Percentiles rank a stretch among this genome's conserved stretches.
Evolutionary conservation across 1,140 invertebrate genomes (phyloP).

Genomic region (Drosophila arawakana): DNA sequence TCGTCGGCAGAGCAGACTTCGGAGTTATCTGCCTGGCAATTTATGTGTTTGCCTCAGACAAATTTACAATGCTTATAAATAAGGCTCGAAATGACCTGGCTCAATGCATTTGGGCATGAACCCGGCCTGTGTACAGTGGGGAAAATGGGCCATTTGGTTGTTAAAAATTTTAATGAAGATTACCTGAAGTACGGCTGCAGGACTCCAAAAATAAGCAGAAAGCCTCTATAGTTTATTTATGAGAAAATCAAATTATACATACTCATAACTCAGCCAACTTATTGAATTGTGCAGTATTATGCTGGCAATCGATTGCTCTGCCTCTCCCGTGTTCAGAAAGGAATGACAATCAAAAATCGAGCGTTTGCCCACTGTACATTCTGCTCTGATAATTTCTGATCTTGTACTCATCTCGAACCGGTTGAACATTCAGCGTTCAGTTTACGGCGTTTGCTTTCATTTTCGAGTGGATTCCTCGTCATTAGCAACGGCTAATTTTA

Average conservation of each 20-base stretch:
- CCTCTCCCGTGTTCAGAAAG: too few species aligned
- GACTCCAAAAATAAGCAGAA: too few species aligned
- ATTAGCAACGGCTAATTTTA: conserved; percentile 50
- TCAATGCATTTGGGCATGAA: conserved; percentile 31
- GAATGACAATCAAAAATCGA: too few species aligned
- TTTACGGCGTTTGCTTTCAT: conserved; percentile 37
- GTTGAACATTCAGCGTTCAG: conserved; percentile 31
- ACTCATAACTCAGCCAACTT: too few species aligned
- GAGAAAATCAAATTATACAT: too few species aligned
- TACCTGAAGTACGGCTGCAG: too few species aligned
- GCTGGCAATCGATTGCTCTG: too few species aligned
- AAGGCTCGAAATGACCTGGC: conserved; percentile 17
- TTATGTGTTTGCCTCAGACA: conserved; percentile 20
- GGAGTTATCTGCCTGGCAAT: conserved; percentile 4
- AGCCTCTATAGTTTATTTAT: too few species aligned
- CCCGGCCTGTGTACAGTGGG: background rate
- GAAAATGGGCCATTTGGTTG: background rate
- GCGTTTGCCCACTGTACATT: too few species aligned
- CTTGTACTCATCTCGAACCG: conserved; percentile 27
- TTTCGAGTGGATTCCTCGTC: conserved; percentile 36
- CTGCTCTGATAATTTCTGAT: conserved; percentile 5
- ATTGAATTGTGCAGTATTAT: too few species aligned
- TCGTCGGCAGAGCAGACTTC: conserved; percentile 16
- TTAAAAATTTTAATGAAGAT: too few species aligned
- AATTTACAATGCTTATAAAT: conserved; percentile 36